Base-by-base conservation (phyloP, 2,888 invertebrate species). In the Disparrhopalites patrizii region DNA sequence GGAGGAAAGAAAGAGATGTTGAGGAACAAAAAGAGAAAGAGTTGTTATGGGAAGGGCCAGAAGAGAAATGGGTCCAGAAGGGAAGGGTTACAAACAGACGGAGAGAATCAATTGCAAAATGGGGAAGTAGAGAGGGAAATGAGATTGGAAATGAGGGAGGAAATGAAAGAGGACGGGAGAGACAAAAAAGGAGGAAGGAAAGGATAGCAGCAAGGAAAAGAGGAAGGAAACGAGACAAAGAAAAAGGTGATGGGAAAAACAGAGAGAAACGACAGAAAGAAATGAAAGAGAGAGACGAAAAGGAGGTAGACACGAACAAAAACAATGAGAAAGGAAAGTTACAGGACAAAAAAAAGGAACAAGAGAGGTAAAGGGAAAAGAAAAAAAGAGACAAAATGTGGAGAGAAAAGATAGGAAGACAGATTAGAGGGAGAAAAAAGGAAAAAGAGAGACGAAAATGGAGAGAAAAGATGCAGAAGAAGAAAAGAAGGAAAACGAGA, bases 151-250 rank as follows among this genome's bases (percentile, higher is more conserved):
- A 43, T 3, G n/a, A 43, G 13, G 43, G 43, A 20, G 43, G 43
- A 43, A 18, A 43, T 43, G 4, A 13, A 20, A 43, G 18, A n/a
- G n/a, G n/a, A n/a, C n/a, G n/a, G n/a, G n/a, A n/a, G n/a, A n/a
- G n/a, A n/a, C n/a, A n/a, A n/a, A 43, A 43, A 43, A 18, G 43
- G 43, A 43, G 43, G 43, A 43, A n/a, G n/a, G n/a, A n/a, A n/a
- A n/a, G n/a, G n/a, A n/a, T n/a, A n/a, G n/a, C n/a, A n/a, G n/a
- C n/a, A n/a, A n/a, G n/a, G n/a, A n/a, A n/a, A n/a, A n/a, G n/a
- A n/a, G n/a, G n/a, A n/a, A n/a, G n/a, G n/a, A n/a, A n/a, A n/a
- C n/a, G n/a, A n/a, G n/a, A n/a, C n/a, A n/a, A n/a, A n/a, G n/a
- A n/a, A n/a, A n/a, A n/a, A n/a, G n/a, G n/a, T n/a, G n/a, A 43